Percentiles rank a stretch among this genome's conserved stretches.
phyloP scores from a whole-genome alignment of 2,113 vertebrate species.

The Budorcas taxicolor region DNA sequence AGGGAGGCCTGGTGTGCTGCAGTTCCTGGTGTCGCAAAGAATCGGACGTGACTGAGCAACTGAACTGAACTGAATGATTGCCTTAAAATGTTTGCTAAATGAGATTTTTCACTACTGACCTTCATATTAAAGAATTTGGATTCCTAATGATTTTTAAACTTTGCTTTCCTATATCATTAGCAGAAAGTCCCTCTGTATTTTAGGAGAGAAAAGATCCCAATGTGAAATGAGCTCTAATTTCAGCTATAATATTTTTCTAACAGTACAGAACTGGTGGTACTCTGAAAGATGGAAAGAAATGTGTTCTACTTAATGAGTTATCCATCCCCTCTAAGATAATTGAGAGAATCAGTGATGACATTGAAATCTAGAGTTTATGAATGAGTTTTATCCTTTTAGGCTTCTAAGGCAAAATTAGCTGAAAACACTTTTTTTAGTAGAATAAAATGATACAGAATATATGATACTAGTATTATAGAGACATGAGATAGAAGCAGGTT shows the following conservation, averaged over 20 bases:
- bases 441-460: not conserved
- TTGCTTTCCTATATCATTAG: not conserved
- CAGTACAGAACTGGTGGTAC: not conserved
- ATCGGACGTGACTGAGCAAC: fast-evolving
- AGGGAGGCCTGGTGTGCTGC: too few relatives aligned
- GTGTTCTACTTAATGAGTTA: not conserved
- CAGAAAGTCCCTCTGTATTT: not conserved
- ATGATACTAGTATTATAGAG: not conserved
- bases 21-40: too few relatives aligned
- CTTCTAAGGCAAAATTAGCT: not conserved
- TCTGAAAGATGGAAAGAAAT: not conserved
- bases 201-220: not conserved
- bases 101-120: not conserved
- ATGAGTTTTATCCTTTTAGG: not conserved
- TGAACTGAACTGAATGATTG: not conserved
- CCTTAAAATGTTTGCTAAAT: not conserved
- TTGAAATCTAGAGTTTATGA: not conserved
- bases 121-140: not conserved
- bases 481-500: not conserved
- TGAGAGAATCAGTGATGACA: not conserved
- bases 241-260: not conserved
- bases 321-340: not conserved
- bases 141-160: not conserved
- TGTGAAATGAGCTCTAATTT: not conserved
- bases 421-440: not conserved